Percentiles rank a stretch among this genome's conserved stretches.
These are phyloP conservation scores for Magallana angulata DNA, from an alignment of 1,140 invertebrate genomes.

Conservation along the genomic window DNA sequence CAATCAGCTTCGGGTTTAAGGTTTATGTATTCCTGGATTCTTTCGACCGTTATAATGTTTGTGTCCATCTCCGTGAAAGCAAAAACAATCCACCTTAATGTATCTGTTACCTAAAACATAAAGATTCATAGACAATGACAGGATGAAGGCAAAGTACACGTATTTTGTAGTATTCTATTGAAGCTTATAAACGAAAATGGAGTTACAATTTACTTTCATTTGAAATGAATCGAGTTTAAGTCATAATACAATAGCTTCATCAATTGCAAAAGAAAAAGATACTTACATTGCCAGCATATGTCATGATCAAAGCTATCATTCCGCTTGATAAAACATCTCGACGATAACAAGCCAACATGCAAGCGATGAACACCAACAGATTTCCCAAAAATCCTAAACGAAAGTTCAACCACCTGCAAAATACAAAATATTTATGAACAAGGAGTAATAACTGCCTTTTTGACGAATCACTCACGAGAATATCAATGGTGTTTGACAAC, in stretches of 20 bases:
- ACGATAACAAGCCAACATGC: not conserved
- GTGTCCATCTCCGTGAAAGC: conserved; percentile 98
- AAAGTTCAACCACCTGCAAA: conserved; percentile 75
- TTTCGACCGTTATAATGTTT: conserved; percentile 97
- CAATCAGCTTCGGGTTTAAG: conserved; percentile 81
- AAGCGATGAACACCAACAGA: conserved; percentile 8
- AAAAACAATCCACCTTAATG: conserved; percentile 95
- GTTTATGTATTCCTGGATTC: conserved; percentile 96
- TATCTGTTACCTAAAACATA: conserved; percentile 86
- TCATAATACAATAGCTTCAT: no score
- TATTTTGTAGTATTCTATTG: no score
- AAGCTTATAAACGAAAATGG: no score
- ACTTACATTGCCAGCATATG: conserved; percentile 22
- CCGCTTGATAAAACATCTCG: conserved; percentile 27
- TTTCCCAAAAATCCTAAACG: conserved; percentile 77
- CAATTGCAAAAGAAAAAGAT: no score
- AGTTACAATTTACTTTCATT: no score
- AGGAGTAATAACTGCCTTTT: no score
- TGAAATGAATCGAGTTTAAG: no score
- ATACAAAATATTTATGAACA: not conserved
- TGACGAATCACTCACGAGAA: no score
- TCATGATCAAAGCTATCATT: conserved; percentile 26
- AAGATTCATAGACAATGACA: no score
- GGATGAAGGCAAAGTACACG: no score
- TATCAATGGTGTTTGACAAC: no score